phyloP scores from a whole-genome alignment of 1,140 invertebrate species.

The Andricus grossulariae region DNA sequence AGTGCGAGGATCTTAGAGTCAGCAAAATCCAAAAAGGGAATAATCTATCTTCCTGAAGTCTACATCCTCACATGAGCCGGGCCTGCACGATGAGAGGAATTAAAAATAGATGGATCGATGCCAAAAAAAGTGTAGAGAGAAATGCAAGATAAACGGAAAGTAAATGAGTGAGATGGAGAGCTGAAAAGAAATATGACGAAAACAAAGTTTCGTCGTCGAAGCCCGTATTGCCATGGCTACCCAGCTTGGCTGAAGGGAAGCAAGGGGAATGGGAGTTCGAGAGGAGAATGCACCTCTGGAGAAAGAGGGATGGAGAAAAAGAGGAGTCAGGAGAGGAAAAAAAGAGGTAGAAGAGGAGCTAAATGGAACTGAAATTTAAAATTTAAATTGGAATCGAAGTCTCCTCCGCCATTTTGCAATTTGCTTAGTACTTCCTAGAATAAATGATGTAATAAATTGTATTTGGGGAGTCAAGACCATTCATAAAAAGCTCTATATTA shows the following conservation, averaged over 20 bases:
- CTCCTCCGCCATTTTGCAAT: no score
- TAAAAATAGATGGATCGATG: constrained; percentile 31
- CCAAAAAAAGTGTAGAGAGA: constrained; percentile 21
- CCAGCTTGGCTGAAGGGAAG: constrained; percentile 41
- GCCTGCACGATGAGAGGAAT: background rate
- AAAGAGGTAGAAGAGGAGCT: background rate
- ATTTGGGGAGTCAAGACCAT: no score
- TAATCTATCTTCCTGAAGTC: background rate
- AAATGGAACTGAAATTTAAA: constrained; percentile 2
- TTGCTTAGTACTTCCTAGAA: no score
- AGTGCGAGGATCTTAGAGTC: no score
- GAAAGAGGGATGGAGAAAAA: constrained; percentile 17
- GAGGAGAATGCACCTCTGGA: constrained; percentile 39
- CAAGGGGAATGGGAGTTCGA: constrained; percentile 29
- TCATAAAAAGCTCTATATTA: no score
- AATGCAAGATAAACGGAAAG: constrained; percentile 34
- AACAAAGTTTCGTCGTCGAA: constrained; percentile 50
- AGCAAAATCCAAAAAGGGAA: no score
- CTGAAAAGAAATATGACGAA: constrained; percentile 44
- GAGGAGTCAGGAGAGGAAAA: background rate
- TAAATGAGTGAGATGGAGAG: constrained; percentile 38
- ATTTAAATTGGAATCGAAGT: background rate
- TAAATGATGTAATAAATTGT: no score
- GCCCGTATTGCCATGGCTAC: constrained; percentile 54
- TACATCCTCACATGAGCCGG: background rate